Evolutionary conservation across 2,797 vertebrate genomes (phyloP).

Genomic region (Phoebastria nigripes): DNA sequence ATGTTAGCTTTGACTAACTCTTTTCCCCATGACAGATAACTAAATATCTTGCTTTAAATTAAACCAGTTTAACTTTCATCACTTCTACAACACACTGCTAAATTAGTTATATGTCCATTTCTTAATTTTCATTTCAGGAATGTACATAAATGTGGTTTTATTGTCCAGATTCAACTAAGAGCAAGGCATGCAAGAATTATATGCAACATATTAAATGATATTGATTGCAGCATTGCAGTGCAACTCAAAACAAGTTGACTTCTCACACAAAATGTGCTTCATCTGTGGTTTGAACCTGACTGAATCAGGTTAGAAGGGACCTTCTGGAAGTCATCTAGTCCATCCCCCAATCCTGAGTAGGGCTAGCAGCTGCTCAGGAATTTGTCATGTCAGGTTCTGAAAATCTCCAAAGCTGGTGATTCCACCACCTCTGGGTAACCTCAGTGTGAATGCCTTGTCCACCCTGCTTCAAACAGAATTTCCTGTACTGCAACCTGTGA

Average conservation of each 20-base stretch:
- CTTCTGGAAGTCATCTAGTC: not conserved
- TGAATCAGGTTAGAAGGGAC: not conserved
- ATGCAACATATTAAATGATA: not conserved
- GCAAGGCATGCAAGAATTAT: not conserved
- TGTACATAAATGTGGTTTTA: not conserved
- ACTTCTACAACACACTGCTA: not conserved
- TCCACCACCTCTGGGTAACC: not conserved
- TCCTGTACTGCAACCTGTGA: not conserved
- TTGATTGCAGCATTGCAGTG: not conserved
- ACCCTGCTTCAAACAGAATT: not conserved
- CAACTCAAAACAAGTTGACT: not conserved
- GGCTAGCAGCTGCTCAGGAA: not conserved
- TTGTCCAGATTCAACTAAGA: not conserved
- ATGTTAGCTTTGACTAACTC: not conserved
- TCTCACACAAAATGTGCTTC: not conserved
- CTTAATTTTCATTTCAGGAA: not conserved
- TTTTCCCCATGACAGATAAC: not conserved
- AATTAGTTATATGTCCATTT: not conserved
- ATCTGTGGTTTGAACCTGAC: not conserved
- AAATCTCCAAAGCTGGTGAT: not conserved
- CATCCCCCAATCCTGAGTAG: fast-evolving
- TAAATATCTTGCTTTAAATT: not conserved
- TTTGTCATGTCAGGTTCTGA: not conserved
- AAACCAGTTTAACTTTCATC: not conserved
- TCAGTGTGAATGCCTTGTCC: not conserved